Conservation (phyloP, 1,140 invertebrate genomes). For the Laupala kohalensis region DNA sequence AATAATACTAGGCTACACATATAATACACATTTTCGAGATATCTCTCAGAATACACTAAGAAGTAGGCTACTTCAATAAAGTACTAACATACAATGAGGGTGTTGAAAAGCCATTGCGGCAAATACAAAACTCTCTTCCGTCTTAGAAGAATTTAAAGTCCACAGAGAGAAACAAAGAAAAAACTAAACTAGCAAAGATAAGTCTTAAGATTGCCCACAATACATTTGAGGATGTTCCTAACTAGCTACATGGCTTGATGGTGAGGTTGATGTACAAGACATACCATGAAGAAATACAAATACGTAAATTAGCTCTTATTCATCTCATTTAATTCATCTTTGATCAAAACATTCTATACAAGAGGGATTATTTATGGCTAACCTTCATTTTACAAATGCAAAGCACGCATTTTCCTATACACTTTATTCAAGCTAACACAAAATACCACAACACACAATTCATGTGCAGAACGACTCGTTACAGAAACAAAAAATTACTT, state of each 20-base stretch:
- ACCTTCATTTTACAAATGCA: slow-evolving; percentile 14
- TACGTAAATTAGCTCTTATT: slow-evolving; percentile 7
- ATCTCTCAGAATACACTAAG: slow-evolving; percentile 12
- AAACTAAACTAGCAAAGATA: slow-evolving; percentile 5
- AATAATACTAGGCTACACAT: slow-evolving; percentile 16
- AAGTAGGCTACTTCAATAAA: slow-evolving; percentile 9
- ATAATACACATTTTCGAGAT: slow-evolving; percentile 17
- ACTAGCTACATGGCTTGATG: slow-evolving; percentile 4
- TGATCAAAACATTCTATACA: slow-evolving; percentile 15
- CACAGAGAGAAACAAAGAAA: slow-evolving; percentile 2
- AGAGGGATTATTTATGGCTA: slow-evolving; percentile 5
- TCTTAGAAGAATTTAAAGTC: slow-evolving; percentile 2
- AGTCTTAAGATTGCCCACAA: not conserved
- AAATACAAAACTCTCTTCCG: slow-evolving; percentile 12
- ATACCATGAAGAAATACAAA: slow-evolving; percentile 5
- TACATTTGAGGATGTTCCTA: not conserved
- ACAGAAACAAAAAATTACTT: not conserved
- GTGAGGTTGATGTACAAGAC: slow-evolving; percentile 4
- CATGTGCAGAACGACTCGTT: slow-evolving; percentile 6
- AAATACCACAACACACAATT: slow-evolving; percentile 10
- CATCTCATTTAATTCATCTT: slow-evolving; percentile 10
- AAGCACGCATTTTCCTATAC: slow-evolving; percentile 8
- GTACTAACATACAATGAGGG: slow-evolving; percentile 10
- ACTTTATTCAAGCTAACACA: slow-evolving; percentile 13
- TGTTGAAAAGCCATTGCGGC: slow-evolving; percentile 11